These are phyloP conservation scores for Archegozetes longisetosus DNA, from an alignment of 1,140 invertebrate genomes.

Conservation along the genomic window DNA sequence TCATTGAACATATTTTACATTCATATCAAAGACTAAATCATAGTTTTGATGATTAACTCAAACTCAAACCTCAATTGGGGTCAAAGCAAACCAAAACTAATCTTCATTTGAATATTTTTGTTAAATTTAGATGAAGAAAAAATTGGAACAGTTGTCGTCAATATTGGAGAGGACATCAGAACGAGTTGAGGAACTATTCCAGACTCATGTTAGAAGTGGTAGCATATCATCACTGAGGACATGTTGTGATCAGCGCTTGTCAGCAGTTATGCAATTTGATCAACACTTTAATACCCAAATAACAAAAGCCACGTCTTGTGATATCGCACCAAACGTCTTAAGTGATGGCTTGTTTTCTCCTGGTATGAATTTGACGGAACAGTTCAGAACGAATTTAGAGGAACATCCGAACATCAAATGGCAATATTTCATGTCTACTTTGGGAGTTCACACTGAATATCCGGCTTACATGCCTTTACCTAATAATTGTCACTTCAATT, in stretches of 20 bases:
- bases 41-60: too few species aligned
- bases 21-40: too few species aligned
- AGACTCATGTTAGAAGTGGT: neutral
- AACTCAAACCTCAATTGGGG: too few species aligned
- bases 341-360: neutral
- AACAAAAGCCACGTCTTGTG: conserved; percentile 9
- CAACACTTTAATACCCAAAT: conserved; percentile 2
- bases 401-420: conserved; percentile 35
- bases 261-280: neutral
- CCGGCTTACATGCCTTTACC: conserved; percentile 28
- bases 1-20: too few species aligned
- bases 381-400: conserved; percentile 26
- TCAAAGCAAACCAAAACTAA: too few species aligned
- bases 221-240: neutral
- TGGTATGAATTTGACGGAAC: neutral
- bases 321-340: neutral
- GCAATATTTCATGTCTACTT: conserved; percentile 38
- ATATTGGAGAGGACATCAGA: conserved; percentile 1
- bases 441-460: conserved; percentile 36
- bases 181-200: conserved; percentile 1
- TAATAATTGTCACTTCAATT: conserved; percentile 18
- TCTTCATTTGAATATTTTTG: too few species aligned
- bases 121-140: conserved; percentile 4
- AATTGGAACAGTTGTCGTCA: conserved; percentile 1
- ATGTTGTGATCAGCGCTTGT: neutral